Conservation (phyloP, 2,113 vertebrate species). For the Carettochelys insculpta region DNA sequence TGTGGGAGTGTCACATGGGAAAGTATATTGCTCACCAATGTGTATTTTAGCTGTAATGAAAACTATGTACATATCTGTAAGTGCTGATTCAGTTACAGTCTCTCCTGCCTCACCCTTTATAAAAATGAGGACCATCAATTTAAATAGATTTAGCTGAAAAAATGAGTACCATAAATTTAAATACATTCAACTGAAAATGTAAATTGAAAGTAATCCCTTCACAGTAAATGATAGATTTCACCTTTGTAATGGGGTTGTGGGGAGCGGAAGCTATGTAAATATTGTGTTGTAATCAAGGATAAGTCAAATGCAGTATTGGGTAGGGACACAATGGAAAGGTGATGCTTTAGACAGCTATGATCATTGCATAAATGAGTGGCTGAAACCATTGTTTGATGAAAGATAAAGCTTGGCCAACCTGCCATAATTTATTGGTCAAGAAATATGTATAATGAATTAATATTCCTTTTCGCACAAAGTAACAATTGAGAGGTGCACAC, state of each 20-base stretch:
- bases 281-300: not conserved
- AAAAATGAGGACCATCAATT: not conserved
- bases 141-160: not conserved
- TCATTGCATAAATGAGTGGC: not conserved
- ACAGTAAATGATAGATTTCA: not conserved
- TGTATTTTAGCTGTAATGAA: not conserved
- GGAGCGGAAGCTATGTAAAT: not conserved
- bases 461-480: not conserved
- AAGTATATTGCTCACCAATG: fast-evolving
- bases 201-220: not conserved
- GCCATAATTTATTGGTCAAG: not conserved
- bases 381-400: not conserved
- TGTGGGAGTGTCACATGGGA: not conserved
- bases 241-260: not conserved
- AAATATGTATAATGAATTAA: not conserved
- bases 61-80: not conserved
- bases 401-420: not conserved
- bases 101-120: not conserved
- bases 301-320: not conserved
- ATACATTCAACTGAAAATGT: not conserved
- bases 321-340: not conserved
- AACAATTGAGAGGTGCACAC: not conserved
- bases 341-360: not conserved
- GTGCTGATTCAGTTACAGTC: not conserved
- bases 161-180: not conserved